Base-by-base conservation (phyloP, 2,113 vertebrate species). In the Jaculus jaculus region DNA sequence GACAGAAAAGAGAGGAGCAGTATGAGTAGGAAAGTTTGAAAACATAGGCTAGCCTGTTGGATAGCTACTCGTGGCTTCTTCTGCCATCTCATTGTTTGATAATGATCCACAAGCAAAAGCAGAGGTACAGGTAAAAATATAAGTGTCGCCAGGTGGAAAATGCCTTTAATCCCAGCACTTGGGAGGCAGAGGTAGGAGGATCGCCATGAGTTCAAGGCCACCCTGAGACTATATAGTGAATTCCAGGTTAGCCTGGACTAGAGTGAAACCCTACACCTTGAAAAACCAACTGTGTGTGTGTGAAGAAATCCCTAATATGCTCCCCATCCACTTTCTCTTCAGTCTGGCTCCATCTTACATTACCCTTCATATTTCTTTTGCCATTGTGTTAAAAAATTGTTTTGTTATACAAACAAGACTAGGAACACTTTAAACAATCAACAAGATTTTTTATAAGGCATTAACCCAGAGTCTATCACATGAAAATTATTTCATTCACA, bases 401-500 rank as follows among this genome's bases (percentile, higher is more conserved):
- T 80, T 39, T 78, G 32, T 74, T 78, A 47, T 69, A 18, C 21
- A 68, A 93, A 66, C n/a, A 90, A 82, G 39, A 91, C 18, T 65
- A 89, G 71, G 84, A 23, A 63, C 13, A 61, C 42, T 91, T 87
- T 65, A 18, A 86, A 60, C 4, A 77, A 63, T 74, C n/a, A 58
- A 58, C 18, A 79, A 93, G 32, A 79, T 58, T 15, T 60, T 66
- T 17, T 6, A 80, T 84, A 68, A 39, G 20, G 61, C 26, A 89
- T 71, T 11, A 8, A 34, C 1, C 32, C 47, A 30, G 4, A 66
- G 84, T 83, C 34, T 61, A 51, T 58, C 24, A 15, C 60, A 66
- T 91, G 78, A 85, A 87, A 89, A 65, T 9, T 65, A 10, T 83
- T 89, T 80, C 18, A 20, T 77, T 82, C 94, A 32, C 34, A 7